Evolutionary conservation across 2,797 vertebrate species (phyloP), one percentile per base, ranked within the genome.

Genomic region (Myripristis jacobus): DNA sequence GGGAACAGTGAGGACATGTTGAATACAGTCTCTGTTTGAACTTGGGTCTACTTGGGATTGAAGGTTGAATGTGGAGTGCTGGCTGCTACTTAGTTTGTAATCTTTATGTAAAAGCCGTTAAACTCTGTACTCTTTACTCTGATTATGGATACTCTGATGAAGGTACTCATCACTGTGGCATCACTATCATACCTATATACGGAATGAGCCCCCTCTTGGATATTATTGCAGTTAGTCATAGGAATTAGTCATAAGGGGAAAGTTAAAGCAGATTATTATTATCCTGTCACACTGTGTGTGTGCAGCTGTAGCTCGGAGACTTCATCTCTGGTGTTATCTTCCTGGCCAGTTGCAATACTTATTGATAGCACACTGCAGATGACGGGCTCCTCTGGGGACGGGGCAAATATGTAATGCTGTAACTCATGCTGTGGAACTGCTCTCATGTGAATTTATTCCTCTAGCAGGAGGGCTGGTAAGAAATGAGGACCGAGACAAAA

Each of bases 391-490:
- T 41, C 13, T 9, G 10, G 8, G 38, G 13, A 41, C 13, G 13
- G 38, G 10, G 13, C 38, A 41, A 41, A 41, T 41, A 41, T 41
- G 38, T 3, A 41, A 12, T 41, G 13, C 47, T 74, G 60, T 21
- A 57, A 38, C 59, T 60, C 70, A 70, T 52, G 60, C 52, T 21
- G 74, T 66, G 50, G 19, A 53, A 3, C 38, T 41, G 38, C 3
- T 41, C 38, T 11, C 8, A 9, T 12, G 8, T 3, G 9, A 3
- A 12, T 4, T 41, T 15, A 41, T 41, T 12, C 3, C 11, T 12
- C 13, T n/a, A n/a, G n/a, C n/a, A n/a, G n/a, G n/a, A n/a, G n/a
- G 8, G 5, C 5, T 41, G 8, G 38, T 44, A 7, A 44, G 43
- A 44, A 44, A 18, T 44, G 43, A 18, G 15, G 18, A 44, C 6